A percentile compares a stretch with the other conserved stretches of the same genome.
Conservation (phyloP, 92 coral and sea anemone species). For the Meandrina meandrites region DNA sequence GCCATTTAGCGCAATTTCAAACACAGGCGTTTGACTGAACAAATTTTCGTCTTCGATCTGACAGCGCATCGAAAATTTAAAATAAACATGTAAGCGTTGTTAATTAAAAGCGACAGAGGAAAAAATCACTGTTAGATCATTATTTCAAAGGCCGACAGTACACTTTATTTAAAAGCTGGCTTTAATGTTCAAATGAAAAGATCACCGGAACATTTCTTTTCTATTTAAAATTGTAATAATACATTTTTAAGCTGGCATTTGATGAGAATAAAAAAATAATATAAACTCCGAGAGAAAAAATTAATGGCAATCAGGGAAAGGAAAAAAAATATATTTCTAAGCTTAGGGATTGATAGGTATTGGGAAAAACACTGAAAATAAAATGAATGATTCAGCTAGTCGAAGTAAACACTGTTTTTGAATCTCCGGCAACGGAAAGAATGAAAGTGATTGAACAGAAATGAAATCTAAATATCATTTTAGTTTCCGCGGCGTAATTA, state of each 20-base stretch:
- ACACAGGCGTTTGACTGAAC: background rate
- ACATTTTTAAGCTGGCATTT: too few species aligned
- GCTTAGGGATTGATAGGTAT: background rate
- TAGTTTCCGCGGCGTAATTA: constrained; percentile 6
- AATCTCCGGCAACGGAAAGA: background rate
- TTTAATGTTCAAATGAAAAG: background rate
- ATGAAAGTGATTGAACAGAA: background rate
- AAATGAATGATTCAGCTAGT: background rate
- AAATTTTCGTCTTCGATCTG: background rate
- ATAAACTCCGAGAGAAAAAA: background rate
- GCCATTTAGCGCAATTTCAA: background rate
- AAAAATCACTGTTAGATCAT: background rate
- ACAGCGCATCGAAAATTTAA: background rate
- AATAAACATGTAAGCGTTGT: background rate
- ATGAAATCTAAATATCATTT: background rate
- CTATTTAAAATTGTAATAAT: background rate
- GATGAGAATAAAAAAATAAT: too few species aligned
- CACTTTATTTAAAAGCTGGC: background rate
- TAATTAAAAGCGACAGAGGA: background rate
- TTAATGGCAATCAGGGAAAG: background rate
- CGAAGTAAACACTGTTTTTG: background rate
- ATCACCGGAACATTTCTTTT: background rate
- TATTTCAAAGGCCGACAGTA: background rate
- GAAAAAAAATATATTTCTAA: background rate
- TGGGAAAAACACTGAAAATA: background rate